A percentile compares a stretch with the other conserved stretches of the same genome.
Conservation (phyloP, 2,888 invertebrate genomes). For the Tuberolachnus salignus region DNA sequence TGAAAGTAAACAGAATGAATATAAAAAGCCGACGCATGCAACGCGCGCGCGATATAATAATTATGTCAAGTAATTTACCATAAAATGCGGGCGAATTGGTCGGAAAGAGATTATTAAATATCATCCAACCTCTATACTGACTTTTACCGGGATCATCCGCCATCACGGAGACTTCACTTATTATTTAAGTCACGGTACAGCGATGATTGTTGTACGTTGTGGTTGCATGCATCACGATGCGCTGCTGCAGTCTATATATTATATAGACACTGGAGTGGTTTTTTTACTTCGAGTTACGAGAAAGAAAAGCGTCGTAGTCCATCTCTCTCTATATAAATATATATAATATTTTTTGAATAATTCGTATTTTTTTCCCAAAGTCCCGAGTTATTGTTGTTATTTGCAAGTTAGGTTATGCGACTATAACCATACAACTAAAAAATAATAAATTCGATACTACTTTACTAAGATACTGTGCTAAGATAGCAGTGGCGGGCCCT, state of each 20-base stretch:
- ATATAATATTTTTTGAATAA: no score
- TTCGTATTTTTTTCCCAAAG: no score
- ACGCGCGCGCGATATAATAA: not conserved
- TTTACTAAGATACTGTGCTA: no score
- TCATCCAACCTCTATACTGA: not conserved
- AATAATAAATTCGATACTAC: no score
- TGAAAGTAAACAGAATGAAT: slow-evolving; percentile 8
- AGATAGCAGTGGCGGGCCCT: no score
- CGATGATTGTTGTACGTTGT: slow-evolving; percentile 8
- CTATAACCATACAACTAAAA: no score
- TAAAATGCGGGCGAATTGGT: slow-evolving; percentile 20
- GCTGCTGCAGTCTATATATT: not conserved
- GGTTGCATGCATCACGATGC: not conserved
- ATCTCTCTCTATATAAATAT: no score
- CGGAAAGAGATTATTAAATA: not conserved
- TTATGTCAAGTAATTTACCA: slow-evolving; percentile 33
- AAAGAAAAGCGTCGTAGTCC: no score
- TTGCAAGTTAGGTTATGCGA: no score
- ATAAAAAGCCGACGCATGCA: not conserved
- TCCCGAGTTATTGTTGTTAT: no score
- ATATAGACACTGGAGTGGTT: no score
- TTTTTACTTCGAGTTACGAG: no score
- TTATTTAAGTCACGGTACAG: slow-evolving; percentile 24
- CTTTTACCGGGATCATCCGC: slow-evolving; percentile 22
- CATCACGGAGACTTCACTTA: not conserved